A percentile compares a stretch with the other conserved stretches of the same genome.
These are phyloP conservation scores for Grammomys surdaster DNA, from an alignment of 2,113 vertebrate genomes.

Conservation along the genomic window DNA sequence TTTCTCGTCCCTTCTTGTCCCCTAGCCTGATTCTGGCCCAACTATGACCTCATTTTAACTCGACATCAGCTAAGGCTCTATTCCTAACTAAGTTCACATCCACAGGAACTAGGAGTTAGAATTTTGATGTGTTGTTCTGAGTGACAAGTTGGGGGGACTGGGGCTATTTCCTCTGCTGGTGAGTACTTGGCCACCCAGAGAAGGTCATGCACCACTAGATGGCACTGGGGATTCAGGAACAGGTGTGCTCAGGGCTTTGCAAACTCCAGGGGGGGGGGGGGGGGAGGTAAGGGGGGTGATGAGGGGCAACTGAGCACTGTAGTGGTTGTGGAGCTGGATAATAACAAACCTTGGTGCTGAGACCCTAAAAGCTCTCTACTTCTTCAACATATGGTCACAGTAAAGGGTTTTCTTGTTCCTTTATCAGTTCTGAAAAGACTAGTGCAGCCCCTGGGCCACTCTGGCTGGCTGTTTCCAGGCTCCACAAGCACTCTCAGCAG, in stretches of 20 bases:
- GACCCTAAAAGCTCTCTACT: too few relatives aligned
- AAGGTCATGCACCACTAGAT: neutral
- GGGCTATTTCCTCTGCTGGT: neutral
- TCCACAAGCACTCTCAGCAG: neutral
- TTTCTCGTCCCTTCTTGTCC: neutral
- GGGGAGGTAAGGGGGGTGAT: too few relatives aligned
- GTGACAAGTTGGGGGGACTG: neutral
- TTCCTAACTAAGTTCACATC: neutral
- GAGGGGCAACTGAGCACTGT: neutral
- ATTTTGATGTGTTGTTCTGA: neutral
- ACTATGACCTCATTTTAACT: neutral
- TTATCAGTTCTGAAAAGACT: neutral
- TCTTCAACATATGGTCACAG: neutral
- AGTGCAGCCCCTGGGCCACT: too few relatives aligned
- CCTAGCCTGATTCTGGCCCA: neutral
- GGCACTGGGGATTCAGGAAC: neutral
- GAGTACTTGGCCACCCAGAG: neutral
- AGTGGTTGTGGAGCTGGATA: neutral
- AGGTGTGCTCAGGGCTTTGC: neutral
- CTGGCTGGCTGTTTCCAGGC: fast-evolving
- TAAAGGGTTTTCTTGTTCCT: too few relatives aligned
- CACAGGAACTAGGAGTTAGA: too few relatives aligned
- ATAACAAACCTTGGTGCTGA: neutral
- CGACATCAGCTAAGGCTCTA: neutral
- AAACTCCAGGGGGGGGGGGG: neutral